A percentile compares a stretch with the other conserved stretches of the same genome.
phyloP scores from a whole-genome alignment of 2,888 invertebrate genomes.

The Amiota communis region DNA sequence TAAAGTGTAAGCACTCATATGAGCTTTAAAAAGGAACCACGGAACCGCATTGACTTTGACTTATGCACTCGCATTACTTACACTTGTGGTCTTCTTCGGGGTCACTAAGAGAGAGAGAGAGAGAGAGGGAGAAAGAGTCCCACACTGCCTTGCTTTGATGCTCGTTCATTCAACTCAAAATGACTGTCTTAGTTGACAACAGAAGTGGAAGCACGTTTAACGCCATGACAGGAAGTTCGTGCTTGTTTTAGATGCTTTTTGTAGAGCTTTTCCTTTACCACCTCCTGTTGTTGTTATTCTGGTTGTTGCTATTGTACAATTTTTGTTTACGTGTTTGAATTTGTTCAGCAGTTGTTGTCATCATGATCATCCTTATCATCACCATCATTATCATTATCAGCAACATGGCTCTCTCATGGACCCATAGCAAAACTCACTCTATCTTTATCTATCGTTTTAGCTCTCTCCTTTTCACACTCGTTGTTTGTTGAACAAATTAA shows the following conservation, averaged over 20 bases:
- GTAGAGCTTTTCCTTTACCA: neutral
- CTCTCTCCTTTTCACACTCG: conserved; percentile 43
- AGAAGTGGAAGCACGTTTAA: conserved; percentile 52
- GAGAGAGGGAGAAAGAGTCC: neutral
- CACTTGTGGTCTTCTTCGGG: too few relatives aligned
- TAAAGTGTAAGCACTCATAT: too few relatives aligned
- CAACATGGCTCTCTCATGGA: neutral
- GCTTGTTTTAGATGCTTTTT: conserved; percentile 11
- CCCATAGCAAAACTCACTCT: neutral
- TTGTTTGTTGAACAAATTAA: conserved; percentile 66
- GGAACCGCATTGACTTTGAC: conserved; percentile 2
- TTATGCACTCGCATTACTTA: neutral
- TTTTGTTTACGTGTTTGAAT: conserved; percentile 37
- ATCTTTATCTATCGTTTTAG: neutral
- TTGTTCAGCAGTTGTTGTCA: conserved; percentile 32
- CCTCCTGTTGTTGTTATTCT: conserved; percentile 23
- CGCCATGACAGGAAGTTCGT: conserved; percentile 54
- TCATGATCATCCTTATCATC: conserved; percentile 35
- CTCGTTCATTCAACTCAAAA: neutral
- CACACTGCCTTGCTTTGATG: neutral
- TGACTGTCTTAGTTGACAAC: conserved; percentile 27
- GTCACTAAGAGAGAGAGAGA: neutral
- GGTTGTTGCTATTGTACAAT: conserved; percentile 37
- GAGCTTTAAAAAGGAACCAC: too few relatives aligned
- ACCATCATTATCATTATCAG: neutral